Evolutionary conservation across 1,140 invertebrate genomes (phyloP).

Genomic region (Bombus balteatus): DNA sequence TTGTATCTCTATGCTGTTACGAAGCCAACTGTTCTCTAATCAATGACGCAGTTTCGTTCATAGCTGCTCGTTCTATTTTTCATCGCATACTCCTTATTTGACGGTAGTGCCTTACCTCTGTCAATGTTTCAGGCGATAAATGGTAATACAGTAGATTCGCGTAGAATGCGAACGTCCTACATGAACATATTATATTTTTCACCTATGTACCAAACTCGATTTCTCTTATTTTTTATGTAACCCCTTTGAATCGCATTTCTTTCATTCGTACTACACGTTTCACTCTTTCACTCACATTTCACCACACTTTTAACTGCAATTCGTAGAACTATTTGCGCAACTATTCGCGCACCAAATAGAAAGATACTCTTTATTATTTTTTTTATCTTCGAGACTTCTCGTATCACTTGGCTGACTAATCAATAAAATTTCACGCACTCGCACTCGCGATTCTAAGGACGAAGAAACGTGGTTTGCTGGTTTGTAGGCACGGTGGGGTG

Average conservation of each 20-base stretch:
- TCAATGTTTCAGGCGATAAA: constrained; percentile 77
- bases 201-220: background rate
- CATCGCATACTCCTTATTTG: constrained; percentile 59
- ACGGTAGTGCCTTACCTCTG: constrained; percentile 65
- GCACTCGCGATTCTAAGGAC: background rate
- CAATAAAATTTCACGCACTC: background rate
- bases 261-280: too few relatives aligned
- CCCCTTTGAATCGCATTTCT: too few relatives aligned
- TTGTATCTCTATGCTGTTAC: background rate
- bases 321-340: too few relatives aligned
- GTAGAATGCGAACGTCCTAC: background rate
- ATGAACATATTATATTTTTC: background rate
- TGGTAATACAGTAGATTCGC: constrained; percentile 67
- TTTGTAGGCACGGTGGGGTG: background rate
- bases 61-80: background rate
- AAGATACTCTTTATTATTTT: background rate
- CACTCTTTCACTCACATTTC: too few relatives aligned
- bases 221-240: background rate
- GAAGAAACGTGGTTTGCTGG: background rate
- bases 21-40: background rate
- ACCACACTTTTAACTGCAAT: too few relatives aligned
- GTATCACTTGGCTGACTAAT: background rate
- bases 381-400: background rate
- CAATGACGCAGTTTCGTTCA: background rate
- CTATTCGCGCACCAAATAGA: background rate